These are phyloP conservation scores for Gambelia wislizenii DNA, from an alignment of 2,797 vertebrate genomes.

Conservation along the genomic window DNA sequence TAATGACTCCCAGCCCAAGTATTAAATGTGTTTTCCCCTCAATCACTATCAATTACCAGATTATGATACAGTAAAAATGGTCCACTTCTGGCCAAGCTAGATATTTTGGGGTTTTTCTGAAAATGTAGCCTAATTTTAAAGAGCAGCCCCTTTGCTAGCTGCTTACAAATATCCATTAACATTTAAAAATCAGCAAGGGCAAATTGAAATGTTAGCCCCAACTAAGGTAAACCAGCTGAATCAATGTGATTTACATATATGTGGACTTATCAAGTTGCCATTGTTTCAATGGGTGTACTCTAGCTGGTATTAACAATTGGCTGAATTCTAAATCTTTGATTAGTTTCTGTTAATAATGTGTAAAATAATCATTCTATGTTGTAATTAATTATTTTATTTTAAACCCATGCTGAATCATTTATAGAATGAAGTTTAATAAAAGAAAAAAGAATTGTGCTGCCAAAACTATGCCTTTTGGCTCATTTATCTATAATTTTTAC, in stretches of 20 bases:
- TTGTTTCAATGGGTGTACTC: no score
- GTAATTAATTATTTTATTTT: conserved; percentile 30
- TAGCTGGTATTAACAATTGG: no score
- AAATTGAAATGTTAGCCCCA: no score
- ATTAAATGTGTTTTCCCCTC: neutral
- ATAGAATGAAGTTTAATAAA: conserved; percentile 6
- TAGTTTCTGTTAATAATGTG: conserved; percentile 5
- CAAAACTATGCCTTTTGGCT: neutral
- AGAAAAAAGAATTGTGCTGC: neutral
- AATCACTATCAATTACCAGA: neutral
- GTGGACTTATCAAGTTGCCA: no score
- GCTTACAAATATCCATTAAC: conserved; percentile 6
- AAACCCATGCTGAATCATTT: conserved; percentile 2
- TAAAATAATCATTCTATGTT: neutral
- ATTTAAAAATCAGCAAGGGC: no score
- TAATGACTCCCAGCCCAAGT: neutral
- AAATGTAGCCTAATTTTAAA: neutral
- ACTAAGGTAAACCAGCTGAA: no score
- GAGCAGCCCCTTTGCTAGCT: conserved; percentile 12
- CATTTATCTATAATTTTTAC: neutral
- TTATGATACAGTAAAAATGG: neutral
- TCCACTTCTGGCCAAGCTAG: neutral
- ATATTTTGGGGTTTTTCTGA: conserved; percentile 9
- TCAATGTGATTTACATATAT: no score
- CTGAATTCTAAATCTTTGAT: conserved; percentile 7